phyloP scores from a whole-genome alignment of 1,140 invertebrate species.

The Lucilia sericata region DNA sequence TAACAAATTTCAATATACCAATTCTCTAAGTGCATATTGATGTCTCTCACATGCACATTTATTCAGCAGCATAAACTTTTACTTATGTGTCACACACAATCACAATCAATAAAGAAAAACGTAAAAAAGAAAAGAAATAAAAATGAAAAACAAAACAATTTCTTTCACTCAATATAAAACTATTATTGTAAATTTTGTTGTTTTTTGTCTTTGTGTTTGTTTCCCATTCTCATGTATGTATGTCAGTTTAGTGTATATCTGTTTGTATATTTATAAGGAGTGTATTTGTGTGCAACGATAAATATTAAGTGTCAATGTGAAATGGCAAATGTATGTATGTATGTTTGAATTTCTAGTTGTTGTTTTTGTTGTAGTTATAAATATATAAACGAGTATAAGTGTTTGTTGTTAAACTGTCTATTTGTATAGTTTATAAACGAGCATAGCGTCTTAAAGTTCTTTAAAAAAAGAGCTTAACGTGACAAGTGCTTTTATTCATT shows the following conservation, averaged over 20 bases:
- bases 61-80: neutral
- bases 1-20: neutral
- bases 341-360: neutral
- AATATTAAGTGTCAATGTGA: slow-evolving; percentile 43
- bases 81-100: slow-evolving; percentile 22
- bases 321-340: neutral
- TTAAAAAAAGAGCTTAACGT: too few relatives aligned
- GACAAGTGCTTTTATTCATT: too few relatives aligned
- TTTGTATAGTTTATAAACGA: neutral
- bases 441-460: too few relatives aligned
- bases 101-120: slow-evolving; percentile 13
- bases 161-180: slow-evolving; percentile 5
- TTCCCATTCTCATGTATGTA: neutral
- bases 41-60: neutral
- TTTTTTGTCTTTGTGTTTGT: neutral
- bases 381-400: slow-evolving; percentile 9
- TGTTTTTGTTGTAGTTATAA: slow-evolving; percentile 14
- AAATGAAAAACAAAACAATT: neutral
- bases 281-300: slow-evolving; percentile 30
- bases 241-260: neutral
- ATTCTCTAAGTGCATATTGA: neutral
- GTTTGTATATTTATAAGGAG: neutral
- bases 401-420: neutral
- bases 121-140: neutral
- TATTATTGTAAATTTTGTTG: neutral